phyloP scores from a whole-genome alignment of 2,113 vertebrate genomes.

The Penelope pileata region DNA sequence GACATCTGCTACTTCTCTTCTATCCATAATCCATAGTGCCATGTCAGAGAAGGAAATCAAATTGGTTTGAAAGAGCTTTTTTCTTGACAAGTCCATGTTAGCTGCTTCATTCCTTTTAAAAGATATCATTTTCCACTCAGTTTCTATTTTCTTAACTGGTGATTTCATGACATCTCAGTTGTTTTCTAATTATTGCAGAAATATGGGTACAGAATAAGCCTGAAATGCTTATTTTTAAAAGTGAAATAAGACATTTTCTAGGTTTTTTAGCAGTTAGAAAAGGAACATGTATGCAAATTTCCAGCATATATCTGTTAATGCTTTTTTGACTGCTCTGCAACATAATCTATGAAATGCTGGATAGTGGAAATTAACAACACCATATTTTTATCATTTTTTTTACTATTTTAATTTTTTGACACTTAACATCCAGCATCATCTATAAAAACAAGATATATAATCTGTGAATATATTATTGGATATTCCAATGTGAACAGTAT shows the following conservation, averaged over 20 bases:
- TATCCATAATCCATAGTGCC: neutral
- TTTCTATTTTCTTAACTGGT: neutral
- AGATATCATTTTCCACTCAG: neutral
- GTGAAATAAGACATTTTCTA: neutral
- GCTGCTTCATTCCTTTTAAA: neutral
- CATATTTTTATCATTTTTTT: neutral
- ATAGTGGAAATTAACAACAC: neutral
- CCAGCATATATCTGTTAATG: neutral
- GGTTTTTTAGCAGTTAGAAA: neutral
- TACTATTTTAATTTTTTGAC: neutral
- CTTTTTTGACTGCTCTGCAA: neutral
- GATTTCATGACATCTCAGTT: neutral
- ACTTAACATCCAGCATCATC: neutral
- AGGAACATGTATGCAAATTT: neutral
- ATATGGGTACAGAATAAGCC: neutral
- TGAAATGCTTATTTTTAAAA: neutral
- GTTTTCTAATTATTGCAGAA: neutral
- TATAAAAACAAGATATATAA: neutral
- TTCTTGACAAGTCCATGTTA: neutral
- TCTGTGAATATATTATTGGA: fast-evolving
- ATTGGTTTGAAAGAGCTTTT: neutral
- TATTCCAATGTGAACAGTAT: neutral
- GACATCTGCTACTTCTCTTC: neutral
- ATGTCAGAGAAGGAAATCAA: neutral
- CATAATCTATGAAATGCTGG: neutral